phyloP scores from a whole-genome alignment of 2,888 invertebrate genomes.

The Belgica antarctica region DNA sequence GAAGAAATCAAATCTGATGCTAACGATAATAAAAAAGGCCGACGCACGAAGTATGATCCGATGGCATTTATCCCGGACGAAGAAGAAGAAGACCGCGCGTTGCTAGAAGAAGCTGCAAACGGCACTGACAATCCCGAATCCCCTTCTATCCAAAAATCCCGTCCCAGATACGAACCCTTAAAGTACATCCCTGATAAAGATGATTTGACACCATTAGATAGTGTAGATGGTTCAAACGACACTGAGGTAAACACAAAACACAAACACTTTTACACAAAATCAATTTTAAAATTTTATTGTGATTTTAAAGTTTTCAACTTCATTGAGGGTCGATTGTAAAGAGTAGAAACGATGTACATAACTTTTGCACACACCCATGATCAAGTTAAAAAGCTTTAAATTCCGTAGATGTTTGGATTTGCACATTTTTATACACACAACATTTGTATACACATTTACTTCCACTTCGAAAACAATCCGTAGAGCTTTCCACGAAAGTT shows the following conservation, averaged over 20 bases:
- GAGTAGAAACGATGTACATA: too few relatives aligned
- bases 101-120: slow-evolving; percentile 34
- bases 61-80: slow-evolving; percentile 48
- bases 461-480: too few relatives aligned
- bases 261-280: neutral
- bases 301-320: neutral
- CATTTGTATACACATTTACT: neutral
- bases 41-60: slow-evolving; percentile 46
- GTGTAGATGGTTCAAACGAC: neutral
- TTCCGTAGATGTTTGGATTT: neutral
- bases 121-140: neutral
- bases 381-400: neutral
- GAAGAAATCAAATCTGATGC: neutral
- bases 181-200: neutral
- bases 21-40: neutral
- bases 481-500: too few relatives aligned
- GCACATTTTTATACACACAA: neutral
- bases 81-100: slow-evolving; percentile 45
- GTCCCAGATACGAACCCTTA: slow-evolving; percentile 27
- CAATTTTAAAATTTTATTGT: neutral
- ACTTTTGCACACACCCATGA: slow-evolving; percentile 18
- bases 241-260: slow-evolving; percentile 35
- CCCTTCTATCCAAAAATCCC: too few relatives aligned
- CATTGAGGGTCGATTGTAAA: too few relatives aligned
- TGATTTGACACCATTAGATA: slow-evolving; percentile 12